Evolutionary conservation across 2,888 invertebrate species (phyloP), one percentile per base, ranked within the genome.

Genomic region (Omphaloscelis lunosa): DNA sequence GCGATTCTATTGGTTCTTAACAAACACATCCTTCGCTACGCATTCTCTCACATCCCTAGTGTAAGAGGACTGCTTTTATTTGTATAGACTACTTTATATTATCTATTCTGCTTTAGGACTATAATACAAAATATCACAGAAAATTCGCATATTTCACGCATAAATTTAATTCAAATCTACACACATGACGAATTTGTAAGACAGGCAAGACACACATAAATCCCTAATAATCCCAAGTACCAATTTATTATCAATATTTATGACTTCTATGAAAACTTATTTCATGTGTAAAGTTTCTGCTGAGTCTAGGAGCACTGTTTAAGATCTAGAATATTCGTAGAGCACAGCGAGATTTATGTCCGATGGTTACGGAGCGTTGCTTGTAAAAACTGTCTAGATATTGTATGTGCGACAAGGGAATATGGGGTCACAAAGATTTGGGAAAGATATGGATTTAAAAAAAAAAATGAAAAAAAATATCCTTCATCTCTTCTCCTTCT

Each of bases 381-480:
- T 86, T 87, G 85, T 85, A 87, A 89, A 88, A 89, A 88, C 81
- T 85, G 83, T 87, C 82, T 86, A 78, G 75, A 84, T 82, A 81
- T 83, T 80, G 85, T 86, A 82, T 83, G 62, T 56, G 79, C 79
- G 78, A 80, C 79, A 65, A 77, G 88, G 84, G 82, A 84, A 5
- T 75, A 9, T 34, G n/a, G n/a, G 59, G 78, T 74, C 71, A 53
- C 80, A 45, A 70, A 51, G 12, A 29, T 69, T 74, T 65, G 12
- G 0, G 0, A 6, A 3, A 53, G 17, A 34, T 8, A 59, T 1
- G 70, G 61, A 80, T n/a, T n/a, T n/a, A n/a, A 59, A 73, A 53
- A 51, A 45, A 3, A 48, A 15, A 48, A 48, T 34, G 34, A 15
- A 51, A 51, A 51, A 7, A 20, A 51, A 51, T n/a, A 41, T 9